A percentile compares a stretch with the other conserved stretches of the same genome.
Evolutionary conservation across 2,888 invertebrate genomes (phyloP).

Genomic region (Ichneumoninae sp.): DNA sequence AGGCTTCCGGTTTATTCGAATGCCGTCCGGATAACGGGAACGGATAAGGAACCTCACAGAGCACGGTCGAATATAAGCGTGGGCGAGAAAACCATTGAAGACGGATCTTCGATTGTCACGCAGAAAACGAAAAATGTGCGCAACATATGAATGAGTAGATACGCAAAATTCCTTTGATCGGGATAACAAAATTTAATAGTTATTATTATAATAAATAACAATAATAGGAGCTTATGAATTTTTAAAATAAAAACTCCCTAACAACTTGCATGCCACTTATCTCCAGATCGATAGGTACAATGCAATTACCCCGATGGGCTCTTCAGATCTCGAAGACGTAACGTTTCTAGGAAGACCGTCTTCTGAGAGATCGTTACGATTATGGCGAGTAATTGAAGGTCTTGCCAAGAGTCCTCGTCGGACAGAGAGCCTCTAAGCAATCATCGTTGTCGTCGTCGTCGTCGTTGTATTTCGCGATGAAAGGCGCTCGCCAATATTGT

Average conservation of each 20-base stretch:
- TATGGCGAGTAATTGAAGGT: conserved; percentile 45
- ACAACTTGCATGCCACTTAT: background rate
- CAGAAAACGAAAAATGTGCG: conserved; percentile 24
- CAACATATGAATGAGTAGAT: background rate
- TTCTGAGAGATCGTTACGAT: conserved; percentile 28
- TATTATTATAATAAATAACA: background rate
- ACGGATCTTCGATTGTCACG: conserved; percentile 19
- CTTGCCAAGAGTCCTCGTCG: conserved; percentile 17
- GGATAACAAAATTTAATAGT: conserved; percentile 13
- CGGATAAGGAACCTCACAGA: conserved; percentile 62
- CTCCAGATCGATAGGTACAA: background rate
- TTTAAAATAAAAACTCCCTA: background rate
- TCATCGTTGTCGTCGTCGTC: conserved; percentile 18
- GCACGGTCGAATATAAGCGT: conserved; percentile 51
- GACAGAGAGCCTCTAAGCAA: conserved; percentile 36
- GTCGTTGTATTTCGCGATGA: conserved; percentile 8
- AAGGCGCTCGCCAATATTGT: background rate
- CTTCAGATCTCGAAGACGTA: conserved; percentile 15
- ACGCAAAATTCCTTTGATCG: conserved; percentile 9
- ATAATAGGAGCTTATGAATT: background rate
- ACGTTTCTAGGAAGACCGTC: conserved; percentile 3
- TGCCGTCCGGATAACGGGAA: conserved; percentile 63
- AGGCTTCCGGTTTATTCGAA: conserved; percentile 61
- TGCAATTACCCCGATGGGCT: background rate
- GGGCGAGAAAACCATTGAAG: conserved; percentile 58